Evolutionary conservation across 1,140 invertebrate genomes (phyloP).

Genomic region (Ceratina australensis): DNA sequence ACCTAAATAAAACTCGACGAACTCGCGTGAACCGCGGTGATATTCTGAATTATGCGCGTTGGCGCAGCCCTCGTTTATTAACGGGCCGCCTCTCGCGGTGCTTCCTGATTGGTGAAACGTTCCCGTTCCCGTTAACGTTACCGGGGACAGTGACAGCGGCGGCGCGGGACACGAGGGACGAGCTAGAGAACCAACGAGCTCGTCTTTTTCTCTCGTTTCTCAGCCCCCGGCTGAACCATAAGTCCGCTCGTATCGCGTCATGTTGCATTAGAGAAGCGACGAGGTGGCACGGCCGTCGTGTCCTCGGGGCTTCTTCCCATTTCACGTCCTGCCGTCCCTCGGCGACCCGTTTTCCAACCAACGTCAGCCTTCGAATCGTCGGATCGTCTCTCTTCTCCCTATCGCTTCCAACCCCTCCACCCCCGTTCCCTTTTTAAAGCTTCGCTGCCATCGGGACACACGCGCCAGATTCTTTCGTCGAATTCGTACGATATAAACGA

Average conservation of each 20-base stretch:
- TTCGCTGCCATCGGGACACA: too few species aligned
- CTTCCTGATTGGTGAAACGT: slow-evolving; percentile 37
- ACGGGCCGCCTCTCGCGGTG: slow-evolving; percentile 15
- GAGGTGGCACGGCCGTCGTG: slow-evolving; percentile 52
- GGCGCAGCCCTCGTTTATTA: slow-evolving; percentile 24
- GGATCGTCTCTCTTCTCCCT: slow-evolving; percentile 31
- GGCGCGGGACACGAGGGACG: too few species aligned
- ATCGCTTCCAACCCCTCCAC: not conserved
- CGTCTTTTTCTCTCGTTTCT: slow-evolving; percentile 50
- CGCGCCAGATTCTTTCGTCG: too few species aligned
- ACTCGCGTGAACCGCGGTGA: slow-evolving; percentile 14
- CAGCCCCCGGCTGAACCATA: slow-evolving; percentile 28
- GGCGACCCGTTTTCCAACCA: slow-evolving; percentile 31
- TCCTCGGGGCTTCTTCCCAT: slow-evolving; percentile 67
- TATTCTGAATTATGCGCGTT: slow-evolving; percentile 46
- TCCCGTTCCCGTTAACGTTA: not conserved
- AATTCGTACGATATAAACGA: too few species aligned
- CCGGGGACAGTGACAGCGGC: not conserved
- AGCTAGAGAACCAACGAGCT: not conserved
- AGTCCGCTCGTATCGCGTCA: slow-evolving; percentile 65
- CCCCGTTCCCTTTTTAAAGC: too few species aligned
- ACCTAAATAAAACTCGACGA: slow-evolving; percentile 33
- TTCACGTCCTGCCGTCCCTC: slow-evolving; percentile 56
- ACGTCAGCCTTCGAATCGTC: slow-evolving; percentile 24
- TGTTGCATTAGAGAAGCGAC: slow-evolving; percentile 69